Conservation (phyloP, 2,113 vertebrate genomes). For the Campylomormyrus tamandua region DNA sequence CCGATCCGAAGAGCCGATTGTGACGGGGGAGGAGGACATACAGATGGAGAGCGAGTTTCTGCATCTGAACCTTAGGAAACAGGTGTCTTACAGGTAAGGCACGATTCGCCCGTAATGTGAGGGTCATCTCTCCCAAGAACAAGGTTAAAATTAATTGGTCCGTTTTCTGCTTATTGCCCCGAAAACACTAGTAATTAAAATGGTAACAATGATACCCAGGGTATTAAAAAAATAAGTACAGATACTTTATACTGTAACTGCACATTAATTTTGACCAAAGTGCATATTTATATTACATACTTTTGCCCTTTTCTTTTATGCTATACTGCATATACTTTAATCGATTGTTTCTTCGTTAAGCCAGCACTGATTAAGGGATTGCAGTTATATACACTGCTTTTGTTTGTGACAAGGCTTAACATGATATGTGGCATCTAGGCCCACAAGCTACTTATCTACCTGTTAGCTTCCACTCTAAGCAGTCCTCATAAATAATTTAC, state of each 20-base stretch:
- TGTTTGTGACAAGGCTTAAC: background rate
- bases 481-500: background rate
- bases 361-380: background rate
- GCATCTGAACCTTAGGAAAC: conserved; percentile 74
- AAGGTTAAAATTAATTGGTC: background rate
- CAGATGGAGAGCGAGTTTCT: conserved; percentile 62
- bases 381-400: background rate
- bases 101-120: background rate
- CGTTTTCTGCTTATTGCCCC: background rate
- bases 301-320: background rate
- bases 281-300: background rate
- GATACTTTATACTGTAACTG: background rate
- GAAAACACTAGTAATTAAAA: background rate
- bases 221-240: background rate
- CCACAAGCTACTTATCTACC: background rate
- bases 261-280: background rate
- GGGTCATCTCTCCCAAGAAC: background rate
- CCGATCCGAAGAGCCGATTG: background rate
- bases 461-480: background rate
- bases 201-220: background rate
- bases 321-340: background rate
- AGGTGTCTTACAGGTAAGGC: conserved; percentile 87
- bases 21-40: conserved; percentile 22
- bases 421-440: background rate
- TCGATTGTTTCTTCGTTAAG: background rate